phyloP scores from a whole-genome alignment of 2,113 vertebrate species.

The Archocentrus centrarchus region DNA sequence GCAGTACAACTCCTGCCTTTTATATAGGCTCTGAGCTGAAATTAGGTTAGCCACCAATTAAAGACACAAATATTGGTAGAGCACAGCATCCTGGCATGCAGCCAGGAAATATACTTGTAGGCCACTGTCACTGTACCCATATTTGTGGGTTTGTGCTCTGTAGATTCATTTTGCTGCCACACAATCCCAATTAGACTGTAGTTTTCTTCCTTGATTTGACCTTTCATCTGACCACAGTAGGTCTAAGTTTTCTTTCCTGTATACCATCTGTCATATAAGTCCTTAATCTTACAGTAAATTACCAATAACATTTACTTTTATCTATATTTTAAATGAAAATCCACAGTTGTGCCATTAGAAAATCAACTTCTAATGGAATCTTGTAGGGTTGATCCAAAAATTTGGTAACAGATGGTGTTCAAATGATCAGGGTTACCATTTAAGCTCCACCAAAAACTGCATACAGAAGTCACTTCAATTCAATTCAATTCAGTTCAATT shows the following conservation, averaged over 20 bases:
- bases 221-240: background rate
- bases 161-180: background rate
- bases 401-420: no score
- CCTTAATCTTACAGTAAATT: background rate
- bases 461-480: no score
- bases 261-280: background rate
- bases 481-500: no score
- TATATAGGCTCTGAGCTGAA: constrained; percentile 34
- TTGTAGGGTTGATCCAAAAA: no score
- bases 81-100: constrained; percentile 14
- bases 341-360: no score
- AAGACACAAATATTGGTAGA: constrained; percentile 56
- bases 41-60: constrained; percentile 45
- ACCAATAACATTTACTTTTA: no score
- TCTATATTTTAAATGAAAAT: no score
- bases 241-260: background rate
- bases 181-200: background rate
- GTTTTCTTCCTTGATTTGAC: background rate
- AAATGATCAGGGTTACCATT: no score
- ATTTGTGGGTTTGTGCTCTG: background rate
- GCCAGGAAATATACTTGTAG: background rate
- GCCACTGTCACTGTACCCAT: background rate
- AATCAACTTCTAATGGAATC: no score
- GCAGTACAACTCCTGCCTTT: background rate
- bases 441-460: no score